Evolutionary conservation across 2,113 vertebrate species (phyloP).

Genomic region (Meleagris gallopavo): DNA sequence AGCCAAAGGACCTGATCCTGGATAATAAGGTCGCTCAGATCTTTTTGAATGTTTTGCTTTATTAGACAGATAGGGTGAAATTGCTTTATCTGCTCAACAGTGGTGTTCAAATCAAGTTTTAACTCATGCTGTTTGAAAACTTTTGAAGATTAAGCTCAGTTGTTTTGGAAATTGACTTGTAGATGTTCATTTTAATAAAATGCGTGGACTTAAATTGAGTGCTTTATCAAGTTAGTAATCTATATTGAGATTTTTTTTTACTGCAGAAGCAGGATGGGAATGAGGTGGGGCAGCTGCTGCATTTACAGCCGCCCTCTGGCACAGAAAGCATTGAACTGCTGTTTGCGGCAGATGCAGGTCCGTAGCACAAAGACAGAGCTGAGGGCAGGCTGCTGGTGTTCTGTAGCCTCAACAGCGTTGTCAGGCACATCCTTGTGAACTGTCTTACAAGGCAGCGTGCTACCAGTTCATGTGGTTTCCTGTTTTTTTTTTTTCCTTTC

Average conservation of each 20-base stretch:
- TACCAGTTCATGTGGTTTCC: neutral
- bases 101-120: neutral
- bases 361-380: neutral
- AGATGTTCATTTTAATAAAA: neutral
- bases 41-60: neutral
- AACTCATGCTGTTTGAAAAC: neutral
- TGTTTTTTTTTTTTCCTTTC: too few relatives aligned
- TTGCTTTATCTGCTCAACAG: neutral
- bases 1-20: neutral
- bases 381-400: neutral
- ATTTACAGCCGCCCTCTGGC: neutral
- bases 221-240: neutral
- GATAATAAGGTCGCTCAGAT: neutral
- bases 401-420: neutral
- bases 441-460: neutral
- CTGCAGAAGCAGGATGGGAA: neutral
- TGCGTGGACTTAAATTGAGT: neutral
- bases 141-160: neutral
- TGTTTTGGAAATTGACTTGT: neutral
- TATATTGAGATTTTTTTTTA: neutral
- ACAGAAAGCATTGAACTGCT: neutral
- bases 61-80: neutral
- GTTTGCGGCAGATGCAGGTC: neutral
- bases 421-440: neutral
- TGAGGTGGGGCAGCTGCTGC: neutral